phyloP scores from a whole-genome alignment of 2,888 invertebrate species.

The Mesochorus sp. region DNA sequence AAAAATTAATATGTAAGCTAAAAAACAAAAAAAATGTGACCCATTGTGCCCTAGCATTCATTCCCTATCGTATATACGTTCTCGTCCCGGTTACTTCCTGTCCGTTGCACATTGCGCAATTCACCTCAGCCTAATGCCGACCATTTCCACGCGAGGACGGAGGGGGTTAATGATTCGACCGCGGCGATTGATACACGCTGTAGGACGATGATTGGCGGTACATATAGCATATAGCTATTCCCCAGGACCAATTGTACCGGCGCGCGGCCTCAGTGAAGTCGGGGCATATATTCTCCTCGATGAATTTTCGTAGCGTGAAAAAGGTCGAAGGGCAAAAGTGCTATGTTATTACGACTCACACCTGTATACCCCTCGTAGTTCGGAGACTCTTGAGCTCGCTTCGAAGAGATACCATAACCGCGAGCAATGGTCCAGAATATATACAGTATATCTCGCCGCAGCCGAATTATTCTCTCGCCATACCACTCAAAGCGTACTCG shows the following conservation, averaged over 20 bases:
- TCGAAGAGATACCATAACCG: slow-evolving; percentile 10
- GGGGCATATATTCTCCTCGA: slow-evolving; percentile 61
- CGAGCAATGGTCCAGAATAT: slow-evolving; percentile 32
- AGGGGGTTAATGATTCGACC: slow-evolving; percentile 75
- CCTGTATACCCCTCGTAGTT: slow-evolving; percentile 72
- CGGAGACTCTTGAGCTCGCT: slow-evolving; percentile 25
- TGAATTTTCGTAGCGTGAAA: slow-evolving; percentile 64
- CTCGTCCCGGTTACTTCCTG: slow-evolving; percentile 53
- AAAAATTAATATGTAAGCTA: too few species aligned
- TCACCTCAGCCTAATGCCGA: slow-evolving; percentile 68
- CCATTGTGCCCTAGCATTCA: too few species aligned
- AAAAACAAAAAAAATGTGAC: too few species aligned
- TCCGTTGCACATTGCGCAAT: slow-evolving; percentile 54
- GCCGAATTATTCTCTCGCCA: slow-evolving; percentile 62
- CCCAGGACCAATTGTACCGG: slow-evolving; percentile 72
- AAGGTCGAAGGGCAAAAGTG: slow-evolving; percentile 77
- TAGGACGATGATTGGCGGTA: slow-evolving; percentile 66
- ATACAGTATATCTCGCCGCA: slow-evolving; percentile 11
- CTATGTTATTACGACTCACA: slow-evolving; percentile 81
- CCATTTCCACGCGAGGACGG: slow-evolving; percentile 65
- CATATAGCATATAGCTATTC: slow-evolving; percentile 36
- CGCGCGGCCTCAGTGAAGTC: slow-evolving; percentile 77
- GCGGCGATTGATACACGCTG: slow-evolving; percentile 79
- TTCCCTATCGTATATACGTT: slow-evolving; percentile 32
- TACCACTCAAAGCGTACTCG: slow-evolving; percentile 55